These are phyloP conservation scores for Falco columbarius DNA, from an alignment of 2,797 vertebrate species.

Conservation along the genomic window DNA sequence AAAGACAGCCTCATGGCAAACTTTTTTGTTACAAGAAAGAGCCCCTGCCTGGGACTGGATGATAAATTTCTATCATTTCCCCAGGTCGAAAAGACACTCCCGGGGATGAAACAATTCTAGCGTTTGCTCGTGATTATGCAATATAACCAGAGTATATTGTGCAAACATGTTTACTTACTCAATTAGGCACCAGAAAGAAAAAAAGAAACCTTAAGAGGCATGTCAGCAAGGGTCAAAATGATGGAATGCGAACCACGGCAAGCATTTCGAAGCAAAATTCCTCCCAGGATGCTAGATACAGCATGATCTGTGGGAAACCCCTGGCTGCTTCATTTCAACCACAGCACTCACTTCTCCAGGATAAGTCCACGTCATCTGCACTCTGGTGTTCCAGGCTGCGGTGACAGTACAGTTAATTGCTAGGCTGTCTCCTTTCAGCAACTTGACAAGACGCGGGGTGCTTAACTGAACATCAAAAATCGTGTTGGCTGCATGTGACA, in stretches of 20 bases:
- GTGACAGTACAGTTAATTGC: conserved; percentile 90
- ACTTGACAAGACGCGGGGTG: conserved; percentile 78
- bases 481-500: conserved; percentile 80
- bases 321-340: not conserved
- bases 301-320: not conserved
- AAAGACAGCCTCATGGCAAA: conserved; percentile 9
- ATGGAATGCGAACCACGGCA: not conserved
- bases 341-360: conserved; percentile 86
- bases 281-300: not conserved
- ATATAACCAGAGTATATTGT: not conserved
- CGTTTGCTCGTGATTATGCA: not conserved
- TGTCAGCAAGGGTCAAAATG: conserved; percentile 34
- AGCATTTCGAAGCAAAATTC: not conserved
- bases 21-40: conserved; percentile 41
- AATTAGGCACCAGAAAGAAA: conserved; percentile 35
- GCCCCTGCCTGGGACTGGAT: not conserved
- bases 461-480: conserved; percentile 87
- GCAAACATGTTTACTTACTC: conserved; percentile 50
- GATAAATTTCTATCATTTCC: conserved; percentile 57
- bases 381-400: conserved; percentile 88
- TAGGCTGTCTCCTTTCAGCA: conserved; percentile 83
- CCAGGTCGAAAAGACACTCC: conserved; percentile 15
- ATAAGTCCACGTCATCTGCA: conserved; percentile 90
- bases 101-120: conserved; percentile 9
- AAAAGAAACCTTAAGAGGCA: conserved; percentile 45